A percentile compares a stretch with the other conserved stretches of the same genome.
phyloP scores from a whole-genome alignment of 2,888 invertebrate genomes.

The Cartodere bifasciata region DNA sequence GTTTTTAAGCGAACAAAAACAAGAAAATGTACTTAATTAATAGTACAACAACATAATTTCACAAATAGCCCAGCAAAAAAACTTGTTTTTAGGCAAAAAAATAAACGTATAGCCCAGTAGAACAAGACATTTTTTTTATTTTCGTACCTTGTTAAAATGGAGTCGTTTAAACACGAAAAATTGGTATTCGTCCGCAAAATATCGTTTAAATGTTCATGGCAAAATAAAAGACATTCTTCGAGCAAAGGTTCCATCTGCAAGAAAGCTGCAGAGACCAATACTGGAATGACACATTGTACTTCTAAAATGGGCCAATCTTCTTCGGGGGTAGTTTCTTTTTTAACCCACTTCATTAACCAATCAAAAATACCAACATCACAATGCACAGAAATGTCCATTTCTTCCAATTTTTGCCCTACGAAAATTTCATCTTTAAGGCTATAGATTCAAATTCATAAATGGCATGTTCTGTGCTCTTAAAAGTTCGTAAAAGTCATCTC shows the following conservation, averaged over 20 bases:
- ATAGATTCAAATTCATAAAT: too few relatives aligned
- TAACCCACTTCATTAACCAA: conserved; percentile 95
- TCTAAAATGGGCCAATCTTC: conserved; percentile 61
- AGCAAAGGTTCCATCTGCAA: conserved; percentile 87
- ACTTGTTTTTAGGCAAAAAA: too few relatives aligned
- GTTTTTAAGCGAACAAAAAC: too few relatives aligned
- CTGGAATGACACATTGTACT: conserved; percentile 77
- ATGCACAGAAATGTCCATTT: conserved; percentile 83
- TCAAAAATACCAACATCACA: conserved; percentile 94
- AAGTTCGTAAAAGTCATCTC: too few relatives aligned
- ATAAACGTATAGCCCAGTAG: too few relatives aligned
- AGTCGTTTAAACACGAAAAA: conserved; percentile 78
- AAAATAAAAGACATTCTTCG: conserved; percentile 73
- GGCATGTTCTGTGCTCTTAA: too few relatives aligned
- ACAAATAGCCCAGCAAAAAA: too few relatives aligned
- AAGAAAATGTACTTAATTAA: too few relatives aligned
- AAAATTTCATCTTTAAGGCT: too few relatives aligned
- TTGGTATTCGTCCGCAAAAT: conserved; percentile 78
- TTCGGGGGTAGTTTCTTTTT: conserved; percentile 52
- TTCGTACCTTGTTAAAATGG: conserved; percentile 44
- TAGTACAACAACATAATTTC: too few relatives aligned
- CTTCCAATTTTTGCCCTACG: conserved; percentile 28
- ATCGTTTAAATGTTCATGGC: conserved; percentile 76
- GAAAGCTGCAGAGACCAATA: conserved; percentile 89
- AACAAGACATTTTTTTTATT: too few relatives aligned